A percentile compares a stretch with the other conserved stretches of the same genome.
Conservation (phyloP, 2,888 invertebrate genomes). For the Phlogophora meticulosa region DNA sequence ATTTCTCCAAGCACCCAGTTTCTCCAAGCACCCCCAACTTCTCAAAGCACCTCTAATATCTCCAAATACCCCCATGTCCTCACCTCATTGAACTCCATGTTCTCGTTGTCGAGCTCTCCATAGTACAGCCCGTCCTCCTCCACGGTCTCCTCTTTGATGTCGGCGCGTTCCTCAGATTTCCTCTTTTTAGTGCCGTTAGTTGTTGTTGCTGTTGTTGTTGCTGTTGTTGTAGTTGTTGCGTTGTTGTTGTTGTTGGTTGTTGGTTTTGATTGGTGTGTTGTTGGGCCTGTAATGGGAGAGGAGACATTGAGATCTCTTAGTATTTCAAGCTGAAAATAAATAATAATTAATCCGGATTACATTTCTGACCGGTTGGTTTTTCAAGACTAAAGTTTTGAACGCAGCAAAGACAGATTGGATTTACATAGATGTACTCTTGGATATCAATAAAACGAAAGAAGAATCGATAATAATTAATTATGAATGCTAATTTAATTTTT, state of each 20-base stretch:
- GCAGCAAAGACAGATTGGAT: no score
- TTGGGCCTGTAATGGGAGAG: conserved; percentile 49
- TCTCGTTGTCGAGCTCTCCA: conserved; percentile 86
- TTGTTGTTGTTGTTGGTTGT: conserved; percentile 47
- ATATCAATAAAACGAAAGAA: no score
- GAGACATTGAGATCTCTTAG: background rate
- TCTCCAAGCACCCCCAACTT: no score
- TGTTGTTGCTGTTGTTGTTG: conserved; percentile 53
- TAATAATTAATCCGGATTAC: no score
- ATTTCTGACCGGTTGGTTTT: no score
- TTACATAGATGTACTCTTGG: no score
- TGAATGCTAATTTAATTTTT: no score
- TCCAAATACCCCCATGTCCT: background rate
- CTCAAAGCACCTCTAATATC: background rate
- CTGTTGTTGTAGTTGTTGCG: no score
- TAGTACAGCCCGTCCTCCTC: conserved; percentile 89
- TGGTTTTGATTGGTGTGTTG: conserved; percentile 56
- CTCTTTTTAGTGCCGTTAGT: conserved; percentile 78
- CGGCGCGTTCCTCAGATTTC: conserved; percentile 75
- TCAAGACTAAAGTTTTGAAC: no score
- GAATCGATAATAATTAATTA: no score
- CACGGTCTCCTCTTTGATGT: conserved; percentile 88
- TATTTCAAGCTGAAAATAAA: no score
- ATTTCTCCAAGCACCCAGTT: no score
- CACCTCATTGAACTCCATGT: conserved; percentile 88